Percentiles rank a stretch among this genome's conserved stretches.
Conservation (phyloP, 2,888 invertebrate species). For the Cataglyphis cursor region DNA sequence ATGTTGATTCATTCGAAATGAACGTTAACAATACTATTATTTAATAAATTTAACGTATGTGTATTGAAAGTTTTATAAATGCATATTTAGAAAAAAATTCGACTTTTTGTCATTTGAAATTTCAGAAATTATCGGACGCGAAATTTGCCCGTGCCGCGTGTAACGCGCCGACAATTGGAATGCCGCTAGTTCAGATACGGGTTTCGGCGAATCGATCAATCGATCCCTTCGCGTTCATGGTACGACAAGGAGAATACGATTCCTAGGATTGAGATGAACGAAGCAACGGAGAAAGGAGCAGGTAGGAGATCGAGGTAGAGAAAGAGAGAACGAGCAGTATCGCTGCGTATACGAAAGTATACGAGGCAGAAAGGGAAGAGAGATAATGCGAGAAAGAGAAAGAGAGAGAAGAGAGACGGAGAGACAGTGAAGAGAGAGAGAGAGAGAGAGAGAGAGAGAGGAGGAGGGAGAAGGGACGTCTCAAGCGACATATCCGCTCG, state of each 20-base stretch:
- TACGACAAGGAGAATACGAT: neutral
- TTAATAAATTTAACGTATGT: neutral
- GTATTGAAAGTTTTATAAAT: neutral
- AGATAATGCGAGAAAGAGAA: neutral
- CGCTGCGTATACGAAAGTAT: too few species aligned
- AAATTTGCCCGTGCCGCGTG: neutral
- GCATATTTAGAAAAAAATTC: neutral
- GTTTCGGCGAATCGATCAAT: conserved; percentile 70
- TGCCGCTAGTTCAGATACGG: conserved; percentile 57
- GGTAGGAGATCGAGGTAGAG: neutral
- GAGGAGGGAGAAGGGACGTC: neutral
- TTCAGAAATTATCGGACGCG: neutral
- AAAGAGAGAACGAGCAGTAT: neutral
- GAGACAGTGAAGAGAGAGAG: neutral
- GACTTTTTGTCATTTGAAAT: neutral
- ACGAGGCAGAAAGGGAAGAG: neutral
- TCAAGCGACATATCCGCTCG: conserved; percentile 76
- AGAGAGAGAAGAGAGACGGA: neutral
- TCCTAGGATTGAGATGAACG: neutral
- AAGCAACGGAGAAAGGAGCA: neutral
- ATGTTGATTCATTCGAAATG: neutral
- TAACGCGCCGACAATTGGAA: conserved; percentile 49
- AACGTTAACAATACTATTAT: neutral
- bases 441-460: neutral
- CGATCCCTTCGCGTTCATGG: conserved; percentile 51